A percentile compares a stretch with the other conserved stretches of the same genome.
Conservation (phyloP, 92 coral and sea anemone genomes). For the Bergia puertoricense region DNA sequence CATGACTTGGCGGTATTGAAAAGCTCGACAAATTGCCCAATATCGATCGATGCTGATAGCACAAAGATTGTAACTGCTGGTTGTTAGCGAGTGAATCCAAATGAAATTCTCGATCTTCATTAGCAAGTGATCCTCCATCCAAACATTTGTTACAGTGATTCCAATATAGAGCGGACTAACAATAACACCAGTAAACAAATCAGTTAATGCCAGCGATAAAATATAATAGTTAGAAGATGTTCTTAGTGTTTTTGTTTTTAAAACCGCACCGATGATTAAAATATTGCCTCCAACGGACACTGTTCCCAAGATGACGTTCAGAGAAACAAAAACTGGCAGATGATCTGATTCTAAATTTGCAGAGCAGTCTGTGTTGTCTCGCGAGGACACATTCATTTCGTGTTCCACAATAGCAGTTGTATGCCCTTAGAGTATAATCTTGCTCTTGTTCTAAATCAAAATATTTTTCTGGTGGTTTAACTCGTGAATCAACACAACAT, state of each 20-base stretch:
- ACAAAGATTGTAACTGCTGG: slow-evolving; percentile 10
- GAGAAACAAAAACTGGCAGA: neutral
- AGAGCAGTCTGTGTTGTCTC: neutral
- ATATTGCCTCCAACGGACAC: neutral
- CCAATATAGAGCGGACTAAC: slow-evolving; percentile 13
- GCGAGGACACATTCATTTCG: slow-evolving; percentile 4
- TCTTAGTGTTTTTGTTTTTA: slow-evolving; percentile 7
- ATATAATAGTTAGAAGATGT: slow-evolving; percentile 13
- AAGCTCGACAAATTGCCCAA: slow-evolving; percentile 3
- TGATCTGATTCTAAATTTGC: neutral
- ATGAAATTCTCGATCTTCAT: slow-evolving; percentile 17
- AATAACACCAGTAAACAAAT: neutral
- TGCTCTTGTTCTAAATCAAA: neutral
- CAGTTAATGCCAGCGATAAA: slow-evolving; percentile 7
- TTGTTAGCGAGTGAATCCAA: slow-evolving; percentile 17
- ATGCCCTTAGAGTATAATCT: neutral
- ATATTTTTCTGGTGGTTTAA: neutral
- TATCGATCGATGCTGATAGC: slow-evolving; percentile 26
- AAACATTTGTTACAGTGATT: neutral
- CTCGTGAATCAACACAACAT: neutral
- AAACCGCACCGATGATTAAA: slow-evolving; percentile 4
- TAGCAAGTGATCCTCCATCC: slow-evolving; percentile 5
- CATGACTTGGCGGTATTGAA: neutral
- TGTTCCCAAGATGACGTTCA: neutral
- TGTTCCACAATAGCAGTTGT: neutral